These are phyloP conservation scores for Meda fulgida DNA, from an alignment of 2,797 vertebrate species.

Conservation along the genomic window DNA sequence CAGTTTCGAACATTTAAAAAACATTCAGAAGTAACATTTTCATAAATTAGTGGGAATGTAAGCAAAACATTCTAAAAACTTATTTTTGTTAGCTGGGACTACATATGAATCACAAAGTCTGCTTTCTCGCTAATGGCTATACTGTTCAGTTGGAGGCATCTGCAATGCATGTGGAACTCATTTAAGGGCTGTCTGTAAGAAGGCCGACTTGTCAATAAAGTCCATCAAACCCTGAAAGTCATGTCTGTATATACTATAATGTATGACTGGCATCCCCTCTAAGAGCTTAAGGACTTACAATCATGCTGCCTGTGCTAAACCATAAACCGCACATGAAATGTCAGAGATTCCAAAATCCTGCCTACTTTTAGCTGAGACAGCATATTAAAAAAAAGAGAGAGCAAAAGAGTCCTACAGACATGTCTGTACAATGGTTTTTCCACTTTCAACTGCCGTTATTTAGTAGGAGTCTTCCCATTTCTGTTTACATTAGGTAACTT, in stretches of 20 bases:
- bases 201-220: constrained; percentile 1
- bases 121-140: neutral
- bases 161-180: neutral
- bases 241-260: constrained; percentile 29
- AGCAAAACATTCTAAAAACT: neutral
- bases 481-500: neutral
- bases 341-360: constrained; percentile 29
- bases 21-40: neutral
- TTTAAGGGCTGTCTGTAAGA: neutral
- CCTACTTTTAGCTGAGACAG: constrained; percentile 32
- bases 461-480: neutral
- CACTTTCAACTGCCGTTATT: neutral
- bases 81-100: neutral
- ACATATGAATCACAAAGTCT: neutral
- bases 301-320: constrained; percentile 28
- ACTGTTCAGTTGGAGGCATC: neutral
- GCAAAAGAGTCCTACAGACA: constrained; percentile 6
- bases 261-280: constrained; percentile 15
- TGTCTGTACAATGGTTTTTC: constrained; percentile 14
- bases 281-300: constrained; percentile 35
- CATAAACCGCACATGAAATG: constrained; percentile 29
- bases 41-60: neutral
- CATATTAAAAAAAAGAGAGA: constrained; percentile 12
- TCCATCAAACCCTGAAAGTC: constrained; percentile 33
- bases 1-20: neutral